Percentiles rank a stretch among this genome's conserved stretches.
phyloP scores from a whole-genome alignment of 2,797 vertebrate species.

The Rhynchonycteris naso region DNA sequence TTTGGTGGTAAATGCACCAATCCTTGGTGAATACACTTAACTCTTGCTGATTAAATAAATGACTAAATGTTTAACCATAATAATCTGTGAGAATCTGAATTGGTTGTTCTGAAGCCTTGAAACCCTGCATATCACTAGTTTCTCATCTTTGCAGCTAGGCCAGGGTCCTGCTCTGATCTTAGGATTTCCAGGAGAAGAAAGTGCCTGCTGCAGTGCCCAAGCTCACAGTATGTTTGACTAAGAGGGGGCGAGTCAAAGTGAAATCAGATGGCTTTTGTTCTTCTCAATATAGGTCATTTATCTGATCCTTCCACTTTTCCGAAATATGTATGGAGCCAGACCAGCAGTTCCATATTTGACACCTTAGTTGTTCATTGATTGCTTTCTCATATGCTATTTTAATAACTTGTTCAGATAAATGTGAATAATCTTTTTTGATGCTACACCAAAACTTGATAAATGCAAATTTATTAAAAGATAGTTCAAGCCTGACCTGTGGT shows the following conservation, averaged over 20 bases:
- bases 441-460: not conserved
- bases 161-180: not conserved
- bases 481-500: too few relatives aligned
- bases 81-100: not conserved
- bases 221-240: not conserved
- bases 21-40: not conserved
- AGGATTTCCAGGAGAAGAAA: not conserved
- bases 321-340: not conserved
- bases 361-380: too few relatives aligned
- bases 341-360: not conserved
- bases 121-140: not conserved
- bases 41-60: not conserved
- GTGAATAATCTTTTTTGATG: not conserved
- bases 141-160: not conserved
- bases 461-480: constrained; percentile 10
- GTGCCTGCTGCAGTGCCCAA: not conserved
- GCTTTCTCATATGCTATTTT: too few relatives aligned
- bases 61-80: not conserved
- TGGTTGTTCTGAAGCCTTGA: not conserved
- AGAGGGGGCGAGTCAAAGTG: not conserved
- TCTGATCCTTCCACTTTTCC: constrained; percentile 10
- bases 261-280: constrained; percentile 4
- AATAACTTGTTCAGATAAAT: not conserved
- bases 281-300: constrained; percentile 20
- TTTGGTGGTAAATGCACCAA: not conserved